A percentile compares a stretch with the other conserved stretches of the same genome.
phyloP scores from a whole-genome alignment of 2,113 vertebrate genomes.

The Egretta garzetta region DNA sequence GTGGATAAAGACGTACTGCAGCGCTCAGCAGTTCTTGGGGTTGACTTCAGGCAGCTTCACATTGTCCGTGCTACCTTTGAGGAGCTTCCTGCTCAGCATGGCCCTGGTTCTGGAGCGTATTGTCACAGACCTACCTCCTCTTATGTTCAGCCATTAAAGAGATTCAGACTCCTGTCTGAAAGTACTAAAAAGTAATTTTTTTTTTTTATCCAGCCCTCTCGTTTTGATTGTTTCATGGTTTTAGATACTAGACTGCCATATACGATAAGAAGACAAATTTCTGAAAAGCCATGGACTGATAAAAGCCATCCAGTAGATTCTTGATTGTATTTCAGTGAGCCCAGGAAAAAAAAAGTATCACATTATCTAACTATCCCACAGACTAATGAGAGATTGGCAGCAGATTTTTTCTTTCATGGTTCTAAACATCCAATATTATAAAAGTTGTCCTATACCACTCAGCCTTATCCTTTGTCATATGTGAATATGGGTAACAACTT shows the following conservation, averaged over 20 bases:
- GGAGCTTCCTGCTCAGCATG: slow-evolving; percentile 21
- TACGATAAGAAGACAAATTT: neutral
- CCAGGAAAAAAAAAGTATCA: neutral
- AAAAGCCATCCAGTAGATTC: neutral
- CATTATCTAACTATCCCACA: neutral
- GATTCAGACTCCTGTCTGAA: neutral
- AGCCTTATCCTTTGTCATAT: neutral
- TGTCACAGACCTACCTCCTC: neutral
- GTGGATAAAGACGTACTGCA: neutral
- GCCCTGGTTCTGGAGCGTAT: neutral
- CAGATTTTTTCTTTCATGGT: neutral
- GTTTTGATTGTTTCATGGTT: neutral
- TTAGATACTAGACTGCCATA: neutral
- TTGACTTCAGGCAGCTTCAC: neutral
- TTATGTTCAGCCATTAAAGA: neutral
- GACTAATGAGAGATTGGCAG: neutral
- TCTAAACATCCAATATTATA: neutral
- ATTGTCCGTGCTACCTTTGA: neutral
- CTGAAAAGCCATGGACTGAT: neutral
- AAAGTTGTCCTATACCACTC: neutral
- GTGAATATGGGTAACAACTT: neutral
- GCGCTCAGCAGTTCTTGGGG: slow-evolving; percentile 1
- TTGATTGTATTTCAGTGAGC: neutral
- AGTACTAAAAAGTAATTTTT: neutral
- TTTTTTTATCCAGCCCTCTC: neutral